Evolutionary conservation across 2,888 invertebrate species (phyloP), one percentile per base, ranked within the genome.

Genomic region (Thereva unica): DNA sequence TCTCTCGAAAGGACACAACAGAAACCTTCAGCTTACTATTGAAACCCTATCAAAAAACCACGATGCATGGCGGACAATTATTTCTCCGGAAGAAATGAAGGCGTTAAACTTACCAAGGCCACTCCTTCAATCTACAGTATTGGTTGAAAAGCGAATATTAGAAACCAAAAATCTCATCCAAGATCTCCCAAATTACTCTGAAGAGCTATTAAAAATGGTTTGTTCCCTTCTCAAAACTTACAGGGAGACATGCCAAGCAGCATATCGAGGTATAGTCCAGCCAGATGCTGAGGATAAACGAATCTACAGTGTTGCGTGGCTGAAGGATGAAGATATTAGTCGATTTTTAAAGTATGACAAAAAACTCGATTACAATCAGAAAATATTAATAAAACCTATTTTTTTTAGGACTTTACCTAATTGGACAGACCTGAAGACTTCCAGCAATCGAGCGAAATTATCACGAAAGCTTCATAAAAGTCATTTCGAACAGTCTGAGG

Each of bases 321-420:
- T 96, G 1, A 93, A 93, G 72, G 97, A 97, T 80, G 95, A 95
- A 74, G 97, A 97, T 77, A 96, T 97, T 69, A 94, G 91, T 76
- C 83, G 96, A 64, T 93, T 96, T 81, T 86, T 97, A 73, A 94
- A 93, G 88, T 88, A 84, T 53, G 3, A 4, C 23, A 67, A 44
- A 23, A 40, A 73, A 78, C 63, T 7, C 59, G 12, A 47, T 35
- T 49, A 5, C 40, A n/a, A 41, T 61, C 41, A 34, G 2, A 42
- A 42, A 64, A 42, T 64, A 41, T 64, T 49, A 42, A 9, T 5
- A 53, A 61, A 35, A 38, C 66, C 41, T n/a, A 41, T 53, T 10
- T 57, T 63, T 63, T 56, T 40, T 71, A 88, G 89, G 79, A 88
- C 90, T 34, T 80, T 94, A 63, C 93, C 93, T 0, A 93, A 92